Base-by-base conservation (phyloP, 2,797 vertebrate species). In the Oreonectes daqikongensis region DNA sequence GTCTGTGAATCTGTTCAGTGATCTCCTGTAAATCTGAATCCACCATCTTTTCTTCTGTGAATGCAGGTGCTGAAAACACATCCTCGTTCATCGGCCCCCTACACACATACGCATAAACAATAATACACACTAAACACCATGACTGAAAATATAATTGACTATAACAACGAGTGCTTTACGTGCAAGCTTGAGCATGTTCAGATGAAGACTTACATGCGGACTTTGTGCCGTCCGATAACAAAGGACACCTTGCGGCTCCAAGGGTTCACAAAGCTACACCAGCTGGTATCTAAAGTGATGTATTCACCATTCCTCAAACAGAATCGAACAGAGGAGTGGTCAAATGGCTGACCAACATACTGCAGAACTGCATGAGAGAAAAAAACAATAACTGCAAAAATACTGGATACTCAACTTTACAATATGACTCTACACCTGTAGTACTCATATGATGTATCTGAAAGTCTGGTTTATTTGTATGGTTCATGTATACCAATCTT, bases 241-340 rank as follows among this genome's bases (percentile, higher is more conserved):
- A 98, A 98, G 3, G 97, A 95, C 75, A 99, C 95, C 85, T 97
- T 98, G 68, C 93, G 90, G 89, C 95, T 99, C 96, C 96, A 99
- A 2, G 97, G 97, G 86, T 97, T 98, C 84, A 99, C 89, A 55
- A 97, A 99, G 87, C 95, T 97, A 83, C 95, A 99, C 97, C 97
- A 99, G 89, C 97, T 99, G 69, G 95, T 97, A 82, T 99, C 95
- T 61, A 99, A 88, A 0, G 94, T 96, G 85, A 99, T 85, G 40
- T 98, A 98, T 79, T 98, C 96, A 57, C 97, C 96, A 2, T 96
- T 99, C 60, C 91, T 93, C 15, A 94, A 90, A 17, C 96, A 95
- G 91, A 99, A 96, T 0, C 97, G 94, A 69, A 84, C n/a, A 7
- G 81, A 81, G 9, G 79, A 77, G 55, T 95, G 95, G 89, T 99